These are phyloP conservation scores for Drosophila tani DNA, from an alignment of 1,140 invertebrate genomes.

Conservation along the genomic window DNA sequence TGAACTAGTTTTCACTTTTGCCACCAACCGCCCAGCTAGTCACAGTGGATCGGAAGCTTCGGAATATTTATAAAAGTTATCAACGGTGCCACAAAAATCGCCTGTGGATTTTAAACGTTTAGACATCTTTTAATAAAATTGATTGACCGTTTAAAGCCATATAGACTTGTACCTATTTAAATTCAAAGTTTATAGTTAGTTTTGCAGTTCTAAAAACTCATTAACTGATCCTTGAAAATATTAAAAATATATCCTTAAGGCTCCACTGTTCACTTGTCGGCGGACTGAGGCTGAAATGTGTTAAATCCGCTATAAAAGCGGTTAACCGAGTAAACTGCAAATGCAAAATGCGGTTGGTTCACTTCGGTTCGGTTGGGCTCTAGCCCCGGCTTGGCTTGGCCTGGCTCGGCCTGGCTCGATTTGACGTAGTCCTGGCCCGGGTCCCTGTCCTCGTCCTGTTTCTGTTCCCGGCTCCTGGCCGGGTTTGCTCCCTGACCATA, in stretches of 20 bases:
- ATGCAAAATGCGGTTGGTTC: conserved; percentile 71
- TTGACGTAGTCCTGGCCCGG: conserved; percentile 6
- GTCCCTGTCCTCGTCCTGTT: not conserved
- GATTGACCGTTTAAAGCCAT: too few relatives aligned
- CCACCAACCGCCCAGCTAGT: not conserved
- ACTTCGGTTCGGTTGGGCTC: conserved; percentile 29
- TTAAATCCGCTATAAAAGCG: conserved; percentile 78
- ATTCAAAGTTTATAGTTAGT: conserved; percentile 8
- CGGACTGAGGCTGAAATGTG: conserved; percentile 53
- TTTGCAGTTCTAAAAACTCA: not conserved
- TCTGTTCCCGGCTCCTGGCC: not conserved
- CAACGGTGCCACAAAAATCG: too few relatives aligned
- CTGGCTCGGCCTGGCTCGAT: conserved; percentile 28
- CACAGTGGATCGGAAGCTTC: conserved; percentile 4
- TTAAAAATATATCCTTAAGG: not conserved
- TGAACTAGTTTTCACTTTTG: conserved; percentile 41
- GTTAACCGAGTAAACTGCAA: conserved; percentile 80
- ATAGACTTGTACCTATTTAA: not conserved
- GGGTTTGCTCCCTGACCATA: conserved; percentile 4
- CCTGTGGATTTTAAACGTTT: not conserved
- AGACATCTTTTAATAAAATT: too few relatives aligned
- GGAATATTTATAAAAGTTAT: not conserved
- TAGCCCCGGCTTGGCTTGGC: conserved; percentile 14
- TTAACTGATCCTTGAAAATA: not conserved
- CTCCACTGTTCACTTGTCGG: conserved; percentile 36